Base-by-base conservation (phyloP, 2,797 vertebrate genomes). In the Chelidonichthys spinosus region DNA sequence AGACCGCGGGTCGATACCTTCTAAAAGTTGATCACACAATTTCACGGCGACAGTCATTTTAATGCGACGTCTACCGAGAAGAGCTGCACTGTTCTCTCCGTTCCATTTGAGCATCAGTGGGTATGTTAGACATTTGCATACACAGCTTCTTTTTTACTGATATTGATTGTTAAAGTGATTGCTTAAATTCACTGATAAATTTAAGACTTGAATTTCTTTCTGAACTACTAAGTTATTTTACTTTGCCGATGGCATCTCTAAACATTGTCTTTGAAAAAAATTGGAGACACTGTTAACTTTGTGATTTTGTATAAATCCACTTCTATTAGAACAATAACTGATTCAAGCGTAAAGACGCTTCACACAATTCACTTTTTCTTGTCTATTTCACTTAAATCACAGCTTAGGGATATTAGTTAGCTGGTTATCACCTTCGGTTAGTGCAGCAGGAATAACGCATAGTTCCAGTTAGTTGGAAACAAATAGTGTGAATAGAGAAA, bases 21-120 rank as follows among this genome's bases (percentile, higher is more conserved):
- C 89, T 84, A 72, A 91, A 79, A 82, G 79, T 81, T 76, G 83
- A 92, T 92, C 73, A 80, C 74, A 81, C 84, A 88, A 88, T 92
- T 92, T 90, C 88, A 78, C 77, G 65, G 76, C 81, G 69, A 55
- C 70, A 69, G 64, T 71, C 50, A 69, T 90, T 90, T 85, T 82
- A 75, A 25, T 72, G 63, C 72, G 78, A 60, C 72, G 78, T 91
- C 87, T 85, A 77, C 85, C 42, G 81, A 89, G 85, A 81, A 73
- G 79, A 79, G 79, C 78, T 72, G 69, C 81, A 74, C 87, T 84
- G 76, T 84, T 87, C 79, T 87, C 63, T 70, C 86, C 81, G 76
- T 85, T 90, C 81, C 71, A 62, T 78, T 62, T 79, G 83, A 90
- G 81, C 54, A 87, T 82, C 76, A 71, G 85, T 91, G 87, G 63